phyloP scores from a whole-genome alignment of 2,797 vertebrate species.

The Pseudomugil tenellus region DNA sequence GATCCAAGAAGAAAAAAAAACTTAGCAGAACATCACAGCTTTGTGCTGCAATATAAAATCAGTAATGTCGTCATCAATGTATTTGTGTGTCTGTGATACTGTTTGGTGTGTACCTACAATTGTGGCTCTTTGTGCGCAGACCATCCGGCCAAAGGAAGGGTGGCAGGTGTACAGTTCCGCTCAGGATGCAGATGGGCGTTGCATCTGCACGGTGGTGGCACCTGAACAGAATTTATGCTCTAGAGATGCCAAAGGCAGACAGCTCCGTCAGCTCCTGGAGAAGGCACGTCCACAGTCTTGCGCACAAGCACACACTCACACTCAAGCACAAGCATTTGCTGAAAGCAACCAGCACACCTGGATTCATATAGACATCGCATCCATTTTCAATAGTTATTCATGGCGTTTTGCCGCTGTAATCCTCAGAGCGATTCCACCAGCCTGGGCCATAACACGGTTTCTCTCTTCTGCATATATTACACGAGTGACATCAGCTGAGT shows the following conservation, averaged over 20 bases:
- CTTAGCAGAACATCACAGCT: constrained; percentile 25
- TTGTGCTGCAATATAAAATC: constrained; percentile 17
- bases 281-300: constrained; percentile 79
- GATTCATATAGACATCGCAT: constrained; percentile 50
- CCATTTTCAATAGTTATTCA: constrained; percentile 45
- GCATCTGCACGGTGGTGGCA: constrained; percentile 97
- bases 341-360: constrained; percentile 36
- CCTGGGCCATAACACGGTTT: constrained; percentile 51
- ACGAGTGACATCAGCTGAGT: constrained; percentile 54
- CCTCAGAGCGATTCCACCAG: constrained; percentile 55
- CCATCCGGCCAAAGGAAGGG: constrained; percentile 94
- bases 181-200: constrained; percentile 95
- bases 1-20: constrained; percentile 20
- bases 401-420: constrained; percentile 55
- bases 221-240: constrained; percentile 97
- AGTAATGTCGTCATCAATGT: constrained; percentile 18
- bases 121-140: constrained; percentile 78
- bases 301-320: neutral
- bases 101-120: constrained; percentile 18
- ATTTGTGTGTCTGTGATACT: constrained; percentile 7
- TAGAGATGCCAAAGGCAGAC: constrained; percentile 95
- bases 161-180: constrained; percentile 99
- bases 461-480: constrained; percentile 55
- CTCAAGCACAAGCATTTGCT: constrained; percentile 18
- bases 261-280: constrained; percentile 95